Percentiles rank a stretch among this genome's conserved stretches.
phyloP scores from a whole-genome alignment of 2,888 invertebrate genomes.

The Microplitis deprimator region DNA sequence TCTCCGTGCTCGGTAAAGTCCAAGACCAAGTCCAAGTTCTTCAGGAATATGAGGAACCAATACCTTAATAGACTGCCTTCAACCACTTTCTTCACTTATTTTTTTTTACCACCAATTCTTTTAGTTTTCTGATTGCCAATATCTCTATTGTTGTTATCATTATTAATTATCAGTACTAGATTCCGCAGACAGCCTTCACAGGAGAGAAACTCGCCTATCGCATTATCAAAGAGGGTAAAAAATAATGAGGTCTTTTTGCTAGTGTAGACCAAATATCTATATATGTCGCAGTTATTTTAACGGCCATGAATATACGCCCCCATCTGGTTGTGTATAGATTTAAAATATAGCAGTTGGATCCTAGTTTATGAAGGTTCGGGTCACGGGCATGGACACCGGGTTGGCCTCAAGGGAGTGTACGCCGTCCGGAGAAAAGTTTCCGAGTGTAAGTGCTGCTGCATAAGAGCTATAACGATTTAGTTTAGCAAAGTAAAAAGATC shows the following conservation, averaged over 20 bases:
- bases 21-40: neutral
- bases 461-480: constrained; percentile 15
- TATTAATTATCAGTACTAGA: too few species aligned
- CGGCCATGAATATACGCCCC: constrained; percentile 65
- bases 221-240: too few species aligned
- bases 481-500: constrained; percentile 48
- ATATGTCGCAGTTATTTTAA: constrained; percentile 66
- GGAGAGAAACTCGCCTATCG: too few species aligned
- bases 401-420: constrained; percentile 50
- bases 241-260: neutral
- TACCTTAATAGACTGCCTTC: constrained; percentile 49
- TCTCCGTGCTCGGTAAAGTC: constrained; percentile 41
- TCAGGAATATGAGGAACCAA: constrained; percentile 53
- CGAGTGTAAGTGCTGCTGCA: constrained; percentile 23
- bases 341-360: constrained; percentile 70
- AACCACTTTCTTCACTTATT: constrained; percentile 27
- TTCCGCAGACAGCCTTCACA: too few species aligned
- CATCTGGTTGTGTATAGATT: constrained; percentile 64
- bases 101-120: neutral
- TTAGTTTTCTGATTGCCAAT: too few species aligned
- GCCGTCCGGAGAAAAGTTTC: constrained; percentile 38
- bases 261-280: constrained; percentile 10
- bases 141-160: too few species aligned
- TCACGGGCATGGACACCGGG: constrained; percentile 53
- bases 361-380: constrained; percentile 71